Conservation (phyloP, 2,113 vertebrate species). For the Atherinomorus stipes region DNA sequence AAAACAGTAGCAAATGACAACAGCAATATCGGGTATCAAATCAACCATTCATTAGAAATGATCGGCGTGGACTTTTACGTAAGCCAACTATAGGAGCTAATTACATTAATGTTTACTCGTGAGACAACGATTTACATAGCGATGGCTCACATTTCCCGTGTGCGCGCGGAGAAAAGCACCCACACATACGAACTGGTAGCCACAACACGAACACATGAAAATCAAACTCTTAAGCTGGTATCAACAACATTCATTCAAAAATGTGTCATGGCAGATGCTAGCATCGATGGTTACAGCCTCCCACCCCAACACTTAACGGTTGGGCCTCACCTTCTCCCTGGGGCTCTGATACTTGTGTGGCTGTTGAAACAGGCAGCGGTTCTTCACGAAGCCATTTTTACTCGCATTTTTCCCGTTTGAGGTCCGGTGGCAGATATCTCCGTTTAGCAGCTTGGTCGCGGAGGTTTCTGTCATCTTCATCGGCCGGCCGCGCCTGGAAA, state of each 20-base stretch:
- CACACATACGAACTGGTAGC: not conserved
- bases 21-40: not conserved
- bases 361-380: conserved; percentile 73
- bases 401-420: conserved; percentile 63
- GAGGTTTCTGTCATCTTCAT: conserved; percentile 80
- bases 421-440: conserved; percentile 70
- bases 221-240: not conserved
- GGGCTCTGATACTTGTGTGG: conserved; percentile 71
- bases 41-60: not conserved
- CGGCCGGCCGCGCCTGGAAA: not conserved
- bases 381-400: conserved; percentile 83
- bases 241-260: not conserved
- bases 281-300: not conserved
- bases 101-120: not conserved
- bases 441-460: conserved; percentile 76
- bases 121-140: not conserved
- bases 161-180: not conserved
- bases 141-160: not conserved
- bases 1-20: rapidly evolving
- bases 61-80: rapidly evolving
- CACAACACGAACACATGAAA: not conserved
- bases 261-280: not conserved
- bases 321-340: conserved; percentile 80
- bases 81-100: not conserved
- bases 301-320: conserved; percentile 7